A percentile compares a stretch with the other conserved stretches of the same genome.
Evolutionary conservation across 2,888 invertebrate species (phyloP).

Genomic region (Drosophila mettleri): DNA sequence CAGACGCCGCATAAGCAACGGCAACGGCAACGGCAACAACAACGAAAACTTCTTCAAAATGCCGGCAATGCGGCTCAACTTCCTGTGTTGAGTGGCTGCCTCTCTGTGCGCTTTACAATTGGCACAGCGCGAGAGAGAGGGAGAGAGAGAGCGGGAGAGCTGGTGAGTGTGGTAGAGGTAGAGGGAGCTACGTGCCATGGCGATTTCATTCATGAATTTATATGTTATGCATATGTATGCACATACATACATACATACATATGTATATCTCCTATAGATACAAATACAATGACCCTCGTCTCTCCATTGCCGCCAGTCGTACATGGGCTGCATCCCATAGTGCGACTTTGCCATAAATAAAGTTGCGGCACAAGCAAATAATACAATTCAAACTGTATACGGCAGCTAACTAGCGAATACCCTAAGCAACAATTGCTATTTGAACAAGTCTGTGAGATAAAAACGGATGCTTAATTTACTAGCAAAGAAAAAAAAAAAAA

Average conservation of each 20-base stretch:
- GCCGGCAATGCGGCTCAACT: slow-evolving; percentile 78
- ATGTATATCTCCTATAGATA: slow-evolving; percentile 54
- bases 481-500: background rate
- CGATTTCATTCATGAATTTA: slow-evolving; percentile 76
- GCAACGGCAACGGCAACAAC: slow-evolving; percentile 20
- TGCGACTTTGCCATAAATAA: slow-evolving; percentile 74
- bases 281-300: slow-evolving; percentile 59
- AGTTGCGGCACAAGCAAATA: slow-evolving; percentile 37
- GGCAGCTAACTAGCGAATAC: slow-evolving; percentile 11
- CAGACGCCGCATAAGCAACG: slow-evolving; percentile 29
- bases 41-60: slow-evolving; percentile 71
- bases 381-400: slow-evolving; percentile 6
- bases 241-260: background rate
- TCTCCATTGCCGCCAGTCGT: slow-evolving; percentile 32
- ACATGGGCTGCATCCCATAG: slow-evolving; percentile 78
- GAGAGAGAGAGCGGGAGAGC: slow-evolving; percentile 37
- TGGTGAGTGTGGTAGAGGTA: slow-evolving; percentile 12
- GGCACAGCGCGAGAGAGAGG: slow-evolving; percentile 51
- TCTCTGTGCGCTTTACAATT: slow-evolving; percentile 66
- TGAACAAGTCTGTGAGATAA: no score
- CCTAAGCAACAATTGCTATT: background rate
- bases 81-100: slow-evolving; percentile 69
- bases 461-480: no score
- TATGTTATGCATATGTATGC: slow-evolving; percentile 46
- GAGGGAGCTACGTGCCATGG: slow-evolving; percentile 16